A percentile compares a stretch with the other conserved stretches of the same genome.
Evolutionary conservation across 2,888 invertebrate species (phyloP).

Genomic region (Melipona bicolor): DNA sequence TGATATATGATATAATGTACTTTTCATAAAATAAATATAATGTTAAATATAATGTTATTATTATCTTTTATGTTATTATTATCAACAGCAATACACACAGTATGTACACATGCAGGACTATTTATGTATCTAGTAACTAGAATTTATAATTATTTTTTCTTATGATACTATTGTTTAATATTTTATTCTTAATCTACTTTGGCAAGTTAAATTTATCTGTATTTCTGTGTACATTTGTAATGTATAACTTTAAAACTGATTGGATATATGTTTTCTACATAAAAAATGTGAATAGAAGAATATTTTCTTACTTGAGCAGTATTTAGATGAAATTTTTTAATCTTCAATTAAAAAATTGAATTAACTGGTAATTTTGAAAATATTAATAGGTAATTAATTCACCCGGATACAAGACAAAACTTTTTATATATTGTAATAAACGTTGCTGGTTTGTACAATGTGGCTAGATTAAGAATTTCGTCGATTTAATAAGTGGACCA

Average conservation of each 20-base stretch:
- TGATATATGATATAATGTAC: constrained; percentile 2
- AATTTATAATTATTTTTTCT: constrained; percentile 12
- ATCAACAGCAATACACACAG: neutral
- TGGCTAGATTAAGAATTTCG: constrained; percentile 45
- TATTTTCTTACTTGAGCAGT: constrained; percentile 19
- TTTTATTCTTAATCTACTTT: constrained; percentile 19
- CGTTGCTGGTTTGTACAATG: constrained; percentile 25
- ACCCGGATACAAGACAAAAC: constrained; percentile 60
- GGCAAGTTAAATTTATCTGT: constrained; percentile 13
- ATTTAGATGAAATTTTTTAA: neutral
- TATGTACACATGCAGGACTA: constrained; percentile 19
- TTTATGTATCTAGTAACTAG: constrained; percentile 5
- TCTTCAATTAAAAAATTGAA: constrained; percentile 20
- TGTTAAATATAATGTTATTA: constrained; percentile 24
- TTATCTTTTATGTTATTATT: constrained; percentile 16
- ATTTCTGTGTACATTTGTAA: constrained; percentile 6
- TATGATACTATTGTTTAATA: constrained; percentile 5
- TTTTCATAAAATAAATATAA: constrained; percentile 12
- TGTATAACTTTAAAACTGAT: constrained; percentile 1
- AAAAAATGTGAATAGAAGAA: neutral
- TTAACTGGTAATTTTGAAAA: constrained; percentile 17
- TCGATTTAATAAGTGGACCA: constrained; percentile 50
- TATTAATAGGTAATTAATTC: constrained; percentile 38
- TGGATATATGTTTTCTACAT: constrained; percentile 1
- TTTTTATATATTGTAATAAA: constrained; percentile 37